These are phyloP conservation scores for Lacerta agilis DNA, from an alignment of 2,797 vertebrate genomes.

Conservation along the genomic window DNA sequence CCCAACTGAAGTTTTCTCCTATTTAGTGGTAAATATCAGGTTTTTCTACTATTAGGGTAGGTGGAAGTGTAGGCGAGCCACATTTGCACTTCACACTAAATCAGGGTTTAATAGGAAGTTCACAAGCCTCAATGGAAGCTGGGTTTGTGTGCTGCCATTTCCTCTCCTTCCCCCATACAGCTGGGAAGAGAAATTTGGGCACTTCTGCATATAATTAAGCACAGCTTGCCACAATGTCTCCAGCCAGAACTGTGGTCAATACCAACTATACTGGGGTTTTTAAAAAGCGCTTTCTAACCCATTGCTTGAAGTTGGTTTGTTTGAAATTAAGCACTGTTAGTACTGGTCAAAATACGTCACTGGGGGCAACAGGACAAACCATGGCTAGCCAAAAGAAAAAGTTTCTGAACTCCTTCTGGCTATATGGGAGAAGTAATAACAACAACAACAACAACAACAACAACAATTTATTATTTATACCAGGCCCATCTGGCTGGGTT, in stretches of 20 bases:
- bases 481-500: too few species aligned
- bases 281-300: too few species aligned
- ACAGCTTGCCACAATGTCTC: background rate
- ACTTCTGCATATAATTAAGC: background rate
- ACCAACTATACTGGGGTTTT: too few species aligned
- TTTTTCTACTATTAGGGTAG: too few species aligned
- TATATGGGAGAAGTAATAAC: too few species aligned
- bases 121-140: background rate
- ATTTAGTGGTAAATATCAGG: too few species aligned
- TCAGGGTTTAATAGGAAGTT: background rate
- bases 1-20: too few species aligned
- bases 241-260: background rate
- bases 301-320: background rate
- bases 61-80: too few species aligned
- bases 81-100: background rate
- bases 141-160: background rate
- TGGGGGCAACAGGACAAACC: background rate
- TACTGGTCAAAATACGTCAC: background rate
- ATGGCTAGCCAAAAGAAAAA: background rate
- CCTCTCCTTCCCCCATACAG: background rate
- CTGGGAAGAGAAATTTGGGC: background rate
- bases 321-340: background rate
- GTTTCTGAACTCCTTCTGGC: too few species aligned
- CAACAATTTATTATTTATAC: too few species aligned
- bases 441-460: too few species aligned